A percentile compares a stretch with the other conserved stretches of the same genome.
phyloP scores from a whole-genome alignment of 2,888 invertebrate genomes.

The Chironomus riparius region DNA sequence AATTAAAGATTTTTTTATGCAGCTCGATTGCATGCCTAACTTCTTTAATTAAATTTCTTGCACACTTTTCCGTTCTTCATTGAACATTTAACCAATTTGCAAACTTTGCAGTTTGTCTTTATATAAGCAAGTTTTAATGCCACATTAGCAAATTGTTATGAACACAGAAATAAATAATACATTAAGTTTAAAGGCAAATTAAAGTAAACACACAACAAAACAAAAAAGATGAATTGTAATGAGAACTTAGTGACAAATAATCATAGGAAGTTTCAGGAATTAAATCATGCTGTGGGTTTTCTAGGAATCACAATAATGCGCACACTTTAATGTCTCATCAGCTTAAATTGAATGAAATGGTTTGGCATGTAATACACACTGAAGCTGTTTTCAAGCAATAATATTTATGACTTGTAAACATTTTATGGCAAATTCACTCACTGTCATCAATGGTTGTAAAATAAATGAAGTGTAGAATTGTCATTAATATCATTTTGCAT shows the following conservation, averaged over 20 bases:
- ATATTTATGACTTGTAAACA: not conserved
- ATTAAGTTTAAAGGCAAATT: not conserved
- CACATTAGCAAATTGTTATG: not conserved
- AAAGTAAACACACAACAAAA: not conserved
- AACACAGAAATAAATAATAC: not conserved
- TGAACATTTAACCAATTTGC: not conserved
- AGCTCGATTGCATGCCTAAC: not conserved
- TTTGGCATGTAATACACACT: not conserved
- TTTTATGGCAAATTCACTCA: not conserved
- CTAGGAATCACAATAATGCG: not conserved
- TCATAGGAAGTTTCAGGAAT: too few species aligned
- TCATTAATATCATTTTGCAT: not conserved
- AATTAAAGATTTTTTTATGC: not conserved
- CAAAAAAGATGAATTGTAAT: not conserved
- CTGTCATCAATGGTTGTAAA: conserved; percentile 1
- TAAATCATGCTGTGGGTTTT: too few species aligned
- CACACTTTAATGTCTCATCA: not conserved
- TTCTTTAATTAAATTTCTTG: not conserved
- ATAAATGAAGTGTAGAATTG: conserved; percentile 15
- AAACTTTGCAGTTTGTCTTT: not conserved
- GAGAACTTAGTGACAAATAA: not conserved
- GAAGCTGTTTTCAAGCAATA: not conserved
- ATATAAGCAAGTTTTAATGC: not conserved
- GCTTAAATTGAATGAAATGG: not conserved
- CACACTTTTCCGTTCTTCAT: not conserved